Evolutionary conservation across 2,888 invertebrate genomes (phyloP), one percentile per base, ranked within the genome.

Genomic region (Thera obeliscata): DNA sequence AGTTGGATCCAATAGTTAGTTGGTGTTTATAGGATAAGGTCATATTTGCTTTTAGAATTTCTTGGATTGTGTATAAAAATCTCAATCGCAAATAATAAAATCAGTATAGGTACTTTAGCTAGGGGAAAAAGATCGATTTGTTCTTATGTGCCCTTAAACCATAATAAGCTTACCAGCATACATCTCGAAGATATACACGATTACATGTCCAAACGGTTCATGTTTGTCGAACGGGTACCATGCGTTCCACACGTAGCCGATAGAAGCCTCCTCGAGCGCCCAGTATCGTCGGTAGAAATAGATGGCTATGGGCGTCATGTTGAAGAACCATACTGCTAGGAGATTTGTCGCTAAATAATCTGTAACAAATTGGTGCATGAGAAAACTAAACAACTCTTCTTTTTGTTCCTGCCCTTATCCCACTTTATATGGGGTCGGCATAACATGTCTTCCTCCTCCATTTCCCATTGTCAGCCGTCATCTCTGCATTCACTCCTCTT

Each of bases 151-250:
- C 0, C 41, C 4, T 41, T 2, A 12, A n/a, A 8, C 43, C 41
- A 11, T 52, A 43, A 22, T 2, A 56, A 11, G 35, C 36, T 38
- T 61, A 91, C 92, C 92, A 36, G 89, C 87, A 69, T 87, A 86
- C 68, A 90, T 83, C 78, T 93, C 93, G 73, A 92, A 93, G 1
- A 91, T 73, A 77, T 93, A 93, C 41, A 90, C 91, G 6, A 80
- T 76, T 48, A 88, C 65, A 67, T 93, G 93, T 1, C 86, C 86
- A 6, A 90, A 5, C 0, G 86, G 82, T 49, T 88, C 66, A 62
- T 85, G 79, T 77, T 91, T 93, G 75, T 93, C 90, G 67, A 93
- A 93, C 4, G 93, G 93, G 62, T 93, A 93, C 93, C 93, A 92
- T 2, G 90, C 90, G 33, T 82, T 78, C 93, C 93, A 93, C 33